These are phyloP conservation scores for Arnoldichthys spilopterus DNA, from an alignment of 2,797 vertebrate genomes.

Conservation along the genomic window DNA sequence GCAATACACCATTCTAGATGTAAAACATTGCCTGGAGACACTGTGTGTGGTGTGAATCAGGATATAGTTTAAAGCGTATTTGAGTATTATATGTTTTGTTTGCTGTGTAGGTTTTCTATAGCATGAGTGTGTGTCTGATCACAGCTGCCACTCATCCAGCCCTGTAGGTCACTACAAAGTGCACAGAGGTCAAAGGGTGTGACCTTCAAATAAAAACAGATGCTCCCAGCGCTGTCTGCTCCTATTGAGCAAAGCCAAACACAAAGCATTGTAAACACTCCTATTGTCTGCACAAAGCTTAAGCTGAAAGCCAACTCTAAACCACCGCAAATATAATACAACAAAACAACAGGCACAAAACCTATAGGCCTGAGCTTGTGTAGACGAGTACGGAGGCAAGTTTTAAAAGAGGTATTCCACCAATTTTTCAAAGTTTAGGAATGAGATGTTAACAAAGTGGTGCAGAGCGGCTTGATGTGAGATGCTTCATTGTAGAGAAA, in stretches of 20 bases:
- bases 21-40: not conserved
- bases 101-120: not conserved
- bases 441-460: too few relatives aligned
- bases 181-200: slow-evolving; percentile 12
- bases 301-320: not conserved
- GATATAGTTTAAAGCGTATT: not conserved
- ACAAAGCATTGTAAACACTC: not conserved
- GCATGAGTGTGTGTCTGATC: not conserved
- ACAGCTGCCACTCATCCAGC: not conserved
- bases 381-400: too few relatives aligned
- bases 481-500: too few relatives aligned
- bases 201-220: not conserved
- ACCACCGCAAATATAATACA: not conserved
- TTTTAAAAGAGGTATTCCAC: too few relatives aligned
- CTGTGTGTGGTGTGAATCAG: not conserved
- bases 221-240: not conserved
- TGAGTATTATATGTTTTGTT: not conserved
- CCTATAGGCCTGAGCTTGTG: not conserved
- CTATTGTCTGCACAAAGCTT: not conserved
- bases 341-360: not conserved
- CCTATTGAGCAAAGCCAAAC: not conserved
- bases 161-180: slow-evolving; percentile 9
- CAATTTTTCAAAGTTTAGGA: too few relatives aligned
- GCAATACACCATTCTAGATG: slow-evolving; percentile 57
- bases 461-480: too few relatives aligned